Evolutionary conservation across 2,888 invertebrate species (phyloP).

Genomic region (Gonocerus acuteangulatus): DNA sequence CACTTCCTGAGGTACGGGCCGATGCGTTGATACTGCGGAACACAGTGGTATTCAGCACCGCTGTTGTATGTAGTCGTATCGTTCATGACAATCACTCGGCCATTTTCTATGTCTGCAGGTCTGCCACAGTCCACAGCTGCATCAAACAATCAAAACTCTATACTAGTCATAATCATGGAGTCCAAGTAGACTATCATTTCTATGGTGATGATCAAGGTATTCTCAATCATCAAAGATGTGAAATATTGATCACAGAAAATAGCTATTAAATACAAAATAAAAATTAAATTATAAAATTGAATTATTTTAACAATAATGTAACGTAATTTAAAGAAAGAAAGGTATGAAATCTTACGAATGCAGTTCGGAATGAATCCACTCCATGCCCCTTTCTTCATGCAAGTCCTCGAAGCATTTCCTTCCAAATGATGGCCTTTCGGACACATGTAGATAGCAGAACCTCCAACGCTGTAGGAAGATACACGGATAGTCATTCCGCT

Average conservation of each 20-base stretch:
- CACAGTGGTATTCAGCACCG: constrained; percentile 80
- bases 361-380: constrained; percentile 69
- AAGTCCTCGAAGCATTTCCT: constrained; percentile 70
- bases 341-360: constrained; percentile 67
- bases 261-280: too few relatives aligned
- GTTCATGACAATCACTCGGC: constrained; percentile 77
- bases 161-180: too few relatives aligned
- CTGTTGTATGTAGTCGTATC: constrained; percentile 75
- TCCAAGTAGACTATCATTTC: too few relatives aligned
- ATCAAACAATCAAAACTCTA: neutral
- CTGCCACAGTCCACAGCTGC: constrained; percentile 77
- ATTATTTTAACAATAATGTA: too few relatives aligned
- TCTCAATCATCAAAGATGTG: too few relatives aligned
- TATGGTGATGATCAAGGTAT: too few relatives aligned
- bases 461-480: constrained; percentile 65
- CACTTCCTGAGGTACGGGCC: constrained; percentile 79
- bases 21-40: constrained; percentile 72
- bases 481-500: constrained; percentile 50
- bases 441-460: constrained; percentile 72
- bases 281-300: too few relatives aligned
- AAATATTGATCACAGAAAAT: too few relatives aligned
- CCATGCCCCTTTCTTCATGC: constrained; percentile 73
- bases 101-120: constrained; percentile 72
- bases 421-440: constrained; percentile 70
- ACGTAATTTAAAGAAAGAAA: too few relatives aligned